Evolutionary conservation across 2,113 vertebrate species (phyloP), one percentile per base, ranked within the genome.

Genomic region (Bos javanicus): DNA sequence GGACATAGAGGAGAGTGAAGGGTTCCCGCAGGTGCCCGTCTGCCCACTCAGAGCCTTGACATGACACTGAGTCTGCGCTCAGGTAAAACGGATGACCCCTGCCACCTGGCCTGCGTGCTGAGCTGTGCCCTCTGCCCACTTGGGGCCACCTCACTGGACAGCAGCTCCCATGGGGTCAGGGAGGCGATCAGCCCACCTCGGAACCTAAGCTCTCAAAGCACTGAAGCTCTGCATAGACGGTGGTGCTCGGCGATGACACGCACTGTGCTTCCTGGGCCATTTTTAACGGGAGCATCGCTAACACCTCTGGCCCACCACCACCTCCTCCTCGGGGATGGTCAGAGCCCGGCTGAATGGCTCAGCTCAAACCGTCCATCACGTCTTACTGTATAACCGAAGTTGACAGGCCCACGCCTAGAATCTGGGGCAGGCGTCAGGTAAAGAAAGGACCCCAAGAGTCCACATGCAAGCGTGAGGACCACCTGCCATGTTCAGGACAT

Each of bases 51-150:
- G 39, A 13, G 11, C 30, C 15, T 78, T 15, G 50, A 19, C 48
- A 60, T 26, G 10, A 81, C 2, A 1, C 5, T 4, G 15, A 71
- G 4, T 16, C 23, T 2, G 0, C 3, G 80, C n/a, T 56, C 59
- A 26, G 0, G 15, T 33, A 52, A 33, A 50, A n/a, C 0, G 9
- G 39, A 62, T 26, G 64, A 13, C n/a, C 36, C 13, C 23, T 6
- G 5, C 21, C 1, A 2, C n/a, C 3, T 0, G 17, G 3, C 7
- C 6, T 4, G 33, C 6, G 0, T 0, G 4, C 30, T 1, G 10
- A n/a, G 5, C n/a, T 0, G 0, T 1, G 4, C 19, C 10, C n/a
- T 30, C 36, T 25, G 9, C 25, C 12, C 16, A 36, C 2, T 0
- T 7, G 2, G 15, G 30, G 50, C 4, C 28, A 28, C 62, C 8